These are phyloP conservation scores for Anorthoa munda DNA, from an alignment of 2,888 invertebrate species.

Conservation along the genomic window DNA sequence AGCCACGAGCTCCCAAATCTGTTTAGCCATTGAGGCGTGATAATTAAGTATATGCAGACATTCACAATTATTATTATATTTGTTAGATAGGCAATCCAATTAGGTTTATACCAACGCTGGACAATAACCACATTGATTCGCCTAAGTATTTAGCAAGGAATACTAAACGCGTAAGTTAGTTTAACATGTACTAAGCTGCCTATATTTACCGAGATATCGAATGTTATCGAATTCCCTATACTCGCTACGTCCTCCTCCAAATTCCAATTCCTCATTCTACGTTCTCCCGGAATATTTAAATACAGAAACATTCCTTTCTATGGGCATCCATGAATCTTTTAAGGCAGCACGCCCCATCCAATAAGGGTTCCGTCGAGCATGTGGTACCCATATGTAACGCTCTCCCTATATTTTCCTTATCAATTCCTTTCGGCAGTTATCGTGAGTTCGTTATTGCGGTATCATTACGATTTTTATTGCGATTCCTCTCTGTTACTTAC, in stretches of 20 bases:
- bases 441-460: slow-evolving; percentile 70
- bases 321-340: slow-evolving; percentile 67
- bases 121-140: slow-evolving; percentile 14
- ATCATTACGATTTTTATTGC: slow-evolving; percentile 71
- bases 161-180: slow-evolving; percentile 6
- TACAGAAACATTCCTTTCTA: slow-evolving; percentile 65
- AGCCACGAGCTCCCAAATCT: too few species aligned
- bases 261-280: slow-evolving; percentile 52
- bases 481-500: slow-evolving; percentile 60
- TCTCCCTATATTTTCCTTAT: slow-evolving; percentile 70
- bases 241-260: slow-evolving; percentile 22
- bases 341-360: slow-evolving; percentile 68
- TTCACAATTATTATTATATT: background rate
- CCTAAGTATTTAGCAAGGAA: slow-evolving; percentile 6
- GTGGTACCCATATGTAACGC: slow-evolving; percentile 67
- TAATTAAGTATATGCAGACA: background rate
- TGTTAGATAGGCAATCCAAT: background rate
- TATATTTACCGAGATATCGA: slow-evolving; percentile 12
- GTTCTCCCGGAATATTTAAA: slow-evolving; percentile 64
- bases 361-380: slow-evolving; percentile 66
- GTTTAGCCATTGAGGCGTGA: background rate
- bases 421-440: slow-evolving; percentile 69
- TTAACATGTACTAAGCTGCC: background rate
- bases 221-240: slow-evolving; percentile 13
- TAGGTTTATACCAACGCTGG: background rate